Evolutionary conservation across 1,140 invertebrate species (phyloP).

Genomic region (Temnothorax nylanderi): DNA sequence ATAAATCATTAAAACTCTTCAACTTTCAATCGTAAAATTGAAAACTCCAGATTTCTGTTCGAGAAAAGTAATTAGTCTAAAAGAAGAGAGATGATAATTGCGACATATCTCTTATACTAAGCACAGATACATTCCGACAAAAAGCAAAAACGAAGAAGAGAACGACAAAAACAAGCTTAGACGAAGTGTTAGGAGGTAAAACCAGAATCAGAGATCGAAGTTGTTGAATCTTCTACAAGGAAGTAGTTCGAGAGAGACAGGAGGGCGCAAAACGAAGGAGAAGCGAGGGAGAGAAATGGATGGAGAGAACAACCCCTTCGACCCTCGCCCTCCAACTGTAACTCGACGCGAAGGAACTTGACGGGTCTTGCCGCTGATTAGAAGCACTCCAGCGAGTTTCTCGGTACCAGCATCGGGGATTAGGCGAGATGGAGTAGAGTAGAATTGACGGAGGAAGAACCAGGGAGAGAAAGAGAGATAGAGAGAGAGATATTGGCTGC

Average conservation of each 20-base stretch:
- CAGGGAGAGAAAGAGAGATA: slow-evolving; percentile 48
- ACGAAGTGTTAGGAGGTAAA: slow-evolving; percentile 69
- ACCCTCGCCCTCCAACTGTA: slow-evolving; percentile 60
- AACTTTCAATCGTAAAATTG: background rate
- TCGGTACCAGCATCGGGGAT: slow-evolving; percentile 78
- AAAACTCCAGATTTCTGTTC: background rate
- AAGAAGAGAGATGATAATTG: background rate
- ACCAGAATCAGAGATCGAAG: slow-evolving; percentile 74
- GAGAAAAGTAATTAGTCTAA: background rate
- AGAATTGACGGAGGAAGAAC: slow-evolving; percentile 11
- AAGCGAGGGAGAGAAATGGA: slow-evolving; percentile 22
- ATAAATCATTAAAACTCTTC: background rate
- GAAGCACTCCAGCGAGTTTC: slow-evolving; percentile 82
- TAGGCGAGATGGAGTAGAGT: slow-evolving; percentile 77
- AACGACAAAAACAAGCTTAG: slow-evolving; percentile 42
- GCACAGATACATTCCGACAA: slow-evolving; percentile 2
- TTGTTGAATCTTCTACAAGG: slow-evolving; percentile 64
- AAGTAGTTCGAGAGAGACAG: slow-evolving; percentile 57
- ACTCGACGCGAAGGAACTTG: slow-evolving; percentile 80
- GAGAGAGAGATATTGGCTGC: slow-evolving; percentile 35
- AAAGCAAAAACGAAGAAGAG: slow-evolving; percentile 12
- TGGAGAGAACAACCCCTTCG: slow-evolving; percentile 36
- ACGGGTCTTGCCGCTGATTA: slow-evolving; percentile 82
- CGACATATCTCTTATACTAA: background rate
- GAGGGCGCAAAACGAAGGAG: slow-evolving; percentile 34